Percentiles rank a stretch among this genome's conserved stretches.
Evolutionary conservation across 2,113 vertebrate genomes (phyloP).

Genomic region (Varanus salvator): DNA sequence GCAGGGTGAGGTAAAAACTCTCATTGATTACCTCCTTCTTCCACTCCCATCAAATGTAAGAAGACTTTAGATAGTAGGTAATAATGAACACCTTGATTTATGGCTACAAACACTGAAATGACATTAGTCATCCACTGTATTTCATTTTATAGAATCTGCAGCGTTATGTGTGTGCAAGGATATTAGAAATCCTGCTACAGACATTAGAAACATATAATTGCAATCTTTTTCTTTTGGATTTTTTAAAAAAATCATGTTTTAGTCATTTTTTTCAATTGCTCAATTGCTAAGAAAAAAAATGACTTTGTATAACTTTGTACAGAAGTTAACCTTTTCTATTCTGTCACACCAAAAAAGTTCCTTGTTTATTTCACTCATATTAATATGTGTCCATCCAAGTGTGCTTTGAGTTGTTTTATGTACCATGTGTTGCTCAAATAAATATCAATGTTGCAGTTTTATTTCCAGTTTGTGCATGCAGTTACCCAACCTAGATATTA

Average conservation of each 20-base stretch:
- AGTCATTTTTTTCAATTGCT: background rate
- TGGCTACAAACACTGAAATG: slow-evolving; percentile 11
- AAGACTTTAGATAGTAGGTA: slow-evolving; percentile 8
- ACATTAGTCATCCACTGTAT: background rate
- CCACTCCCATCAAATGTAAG: background rate
- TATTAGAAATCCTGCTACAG: background rate
- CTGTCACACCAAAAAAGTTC: background rate
- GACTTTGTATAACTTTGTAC: background rate
- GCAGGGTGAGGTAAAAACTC: background rate
- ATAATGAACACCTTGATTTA: slow-evolving; percentile 21
- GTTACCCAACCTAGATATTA: background rate
- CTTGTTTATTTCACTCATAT: slow-evolving; percentile 21
- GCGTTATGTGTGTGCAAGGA: background rate
- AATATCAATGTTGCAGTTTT: background rate
- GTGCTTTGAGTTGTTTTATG: slow-evolving; percentile 31
- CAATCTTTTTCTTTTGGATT: background rate
- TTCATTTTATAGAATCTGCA: background rate
- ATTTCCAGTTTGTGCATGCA: background rate
- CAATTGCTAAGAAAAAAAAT: slow-evolving; percentile 1
- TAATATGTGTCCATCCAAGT: slow-evolving; percentile 42
- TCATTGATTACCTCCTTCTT: background rate
- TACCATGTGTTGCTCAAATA: slow-evolving; percentile 19
- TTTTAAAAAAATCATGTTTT: background rate
- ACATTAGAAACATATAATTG: background rate
- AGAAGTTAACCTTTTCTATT: background rate